Evolutionary conservation across 2,797 vertebrate genomes (phyloP), one percentile per base, ranked within the genome.

Genomic region (Pseudomugil gertrudae): DNA sequence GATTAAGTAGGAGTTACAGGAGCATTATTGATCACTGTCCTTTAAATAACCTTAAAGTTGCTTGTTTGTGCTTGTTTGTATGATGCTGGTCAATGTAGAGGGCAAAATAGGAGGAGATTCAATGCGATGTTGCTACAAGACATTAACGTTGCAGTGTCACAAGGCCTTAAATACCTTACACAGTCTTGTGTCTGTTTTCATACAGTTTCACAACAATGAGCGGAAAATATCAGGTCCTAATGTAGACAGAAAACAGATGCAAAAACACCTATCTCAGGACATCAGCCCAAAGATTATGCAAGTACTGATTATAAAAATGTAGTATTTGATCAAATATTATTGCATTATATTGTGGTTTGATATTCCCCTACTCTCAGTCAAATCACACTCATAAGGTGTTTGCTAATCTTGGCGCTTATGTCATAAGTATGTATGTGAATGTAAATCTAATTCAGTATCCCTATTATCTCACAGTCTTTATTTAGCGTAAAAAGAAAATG

Each of bases 11-110:
- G 91, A 94, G 90, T 94, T 94, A 93, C 88, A 88, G 92, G 90
- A 91, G 87, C 89, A 81, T 89, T 93, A 95, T 94, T 94, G 94
- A 94, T 94, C 89, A 90, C 85, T 90, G 91, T 93, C 92, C 92
- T 92, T 93, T 94, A 90, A 94, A 93, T 93, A 94, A 94, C 94
- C 92, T 92, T 90, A 93, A 92, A 92, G 88, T 90, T 91, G 89
- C 89, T 93, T 91, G 90, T 90, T 89, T 91, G 79, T 89, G 89
- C 89, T 81, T 89, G 87, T 90, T 84, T 72, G 75, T 86, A 80
- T 87, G 87, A 84, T 7, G 63, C 72, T 81, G 87, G 89, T 90
- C 89, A 89, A 79, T 81, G 76, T 75, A 62, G 68, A 84, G 85
- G 89, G 89, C 84, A 84, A 66, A 75, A 76, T 35, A 80, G 79